Base-by-base conservation (phyloP, 2,113 vertebrate genomes). In the Alexandromys fortis region DNA sequence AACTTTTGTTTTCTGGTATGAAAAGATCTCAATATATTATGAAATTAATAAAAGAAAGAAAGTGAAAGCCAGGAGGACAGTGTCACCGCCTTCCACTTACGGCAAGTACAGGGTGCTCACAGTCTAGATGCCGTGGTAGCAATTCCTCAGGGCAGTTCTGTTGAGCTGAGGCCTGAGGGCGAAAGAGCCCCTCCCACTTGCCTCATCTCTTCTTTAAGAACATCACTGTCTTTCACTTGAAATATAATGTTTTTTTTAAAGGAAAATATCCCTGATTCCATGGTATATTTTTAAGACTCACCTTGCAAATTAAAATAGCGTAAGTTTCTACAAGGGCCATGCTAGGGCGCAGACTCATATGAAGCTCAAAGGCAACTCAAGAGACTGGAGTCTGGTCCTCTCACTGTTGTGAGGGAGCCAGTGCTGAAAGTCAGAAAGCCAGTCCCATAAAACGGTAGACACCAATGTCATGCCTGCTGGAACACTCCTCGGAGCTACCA, bases 371-470 rank as follows among this genome's bases (percentile, higher is more conserved):
- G 45, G 3, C 2, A 75, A 5, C 19, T 19, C 58, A 7, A 82
- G 16, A 75, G 42, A 81, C 5, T 2, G 13, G 49, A 4, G 17
- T 24, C 45, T 65, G 24, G 8, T 76, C n/a, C 49, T 28, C 67
- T 61, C 6, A 8, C 21, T 30, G 16, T 30, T 22, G 42, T 67
- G 47, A 77, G 49, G 3, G 14, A 82, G 12, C 7, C 11, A 4
- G 0, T 22, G 1, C 26, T 1, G 0, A 0, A 63, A 58, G 1
- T 21, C n/a, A 16, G 38, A 65, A 16, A 55, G 38, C 19, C 82
- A 49, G 17, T 28, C 75, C 49, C 38, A 5, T 33, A n/a, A 76
- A 42, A 13, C 22, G 5, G 49, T 61, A 92, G 22, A 33, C 2
- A 0, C 13, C 55, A 33, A 1, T 28, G 10, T 38, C 7, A 21